A percentile compares a stretch with the other conserved stretches of the same genome.
Conservation (phyloP, 1,140 invertebrate genomes). For the Solenopsis fugax region DNA sequence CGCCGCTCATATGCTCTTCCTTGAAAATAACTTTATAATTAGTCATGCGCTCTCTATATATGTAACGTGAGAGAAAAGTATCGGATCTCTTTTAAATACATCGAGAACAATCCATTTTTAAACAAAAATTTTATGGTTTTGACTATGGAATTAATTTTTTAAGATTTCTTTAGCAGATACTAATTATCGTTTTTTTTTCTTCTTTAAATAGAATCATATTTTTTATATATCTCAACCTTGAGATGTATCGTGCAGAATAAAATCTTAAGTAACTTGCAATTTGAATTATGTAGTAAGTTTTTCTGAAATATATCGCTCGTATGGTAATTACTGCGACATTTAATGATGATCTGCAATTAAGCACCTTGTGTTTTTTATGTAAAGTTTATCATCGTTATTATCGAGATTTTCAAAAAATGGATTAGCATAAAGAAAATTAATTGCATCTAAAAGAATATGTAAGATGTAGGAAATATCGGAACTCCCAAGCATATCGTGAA, state of each 20-base stretch:
- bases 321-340: neutral
- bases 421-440: neutral
- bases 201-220: neutral
- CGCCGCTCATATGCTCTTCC: neutral
- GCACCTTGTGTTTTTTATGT: neutral
- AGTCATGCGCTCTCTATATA: neutral
- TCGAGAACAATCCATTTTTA: neutral
- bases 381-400: neutral
- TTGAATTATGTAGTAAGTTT: neutral
- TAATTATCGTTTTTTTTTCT: neutral
- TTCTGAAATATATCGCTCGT: neutral
- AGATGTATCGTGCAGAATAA: neutral
- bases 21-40: slow-evolving; percentile 32
- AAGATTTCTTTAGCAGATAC: neutral
- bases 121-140: neutral
- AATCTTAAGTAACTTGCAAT: neutral
- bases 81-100: neutral
- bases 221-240: neutral
- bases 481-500: neutral
- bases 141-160: neutral
- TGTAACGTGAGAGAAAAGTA: neutral
- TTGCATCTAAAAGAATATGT: neutral
- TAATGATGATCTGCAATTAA: neutral
- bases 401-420: neutral
- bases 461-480: neutral